A percentile compares a stretch with the other conserved stretches of the same genome.
phyloP scores from a whole-genome alignment of 2,888 invertebrate species.

The Amblyjoppa fuscipennis region DNA sequence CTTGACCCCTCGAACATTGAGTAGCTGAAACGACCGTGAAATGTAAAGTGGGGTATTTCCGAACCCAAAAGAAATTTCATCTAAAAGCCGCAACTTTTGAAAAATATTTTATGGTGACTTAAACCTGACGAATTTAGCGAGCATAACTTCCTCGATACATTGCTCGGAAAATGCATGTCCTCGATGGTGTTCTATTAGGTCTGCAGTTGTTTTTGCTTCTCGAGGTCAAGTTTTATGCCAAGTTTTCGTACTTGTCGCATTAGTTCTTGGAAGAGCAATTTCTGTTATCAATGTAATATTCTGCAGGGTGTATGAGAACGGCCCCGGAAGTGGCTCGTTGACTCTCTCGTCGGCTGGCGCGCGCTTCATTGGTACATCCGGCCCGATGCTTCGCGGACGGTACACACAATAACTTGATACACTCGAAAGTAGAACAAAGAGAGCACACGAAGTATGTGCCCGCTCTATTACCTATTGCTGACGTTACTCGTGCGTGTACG shows the following conservation, averaged over 20 bases:
- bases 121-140: no score
- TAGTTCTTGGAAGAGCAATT: conserved; percentile 76
- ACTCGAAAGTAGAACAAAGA: conserved; percentile 78
- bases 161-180: no score
- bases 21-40: background rate
- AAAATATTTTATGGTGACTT: no score
- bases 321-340: conserved; percentile 84
- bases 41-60: no score
- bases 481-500: background rate
- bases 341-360: conserved; percentile 77
- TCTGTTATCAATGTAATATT: conserved; percentile 82
- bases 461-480: conserved; percentile 25
- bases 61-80: no score
- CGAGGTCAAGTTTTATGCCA: no score
- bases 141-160: no score
- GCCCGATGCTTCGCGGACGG: conserved; percentile 76
- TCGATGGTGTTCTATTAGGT: no score
- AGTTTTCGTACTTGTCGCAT: conserved; percentile 28
- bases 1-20: background rate
- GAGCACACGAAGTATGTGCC: conserved; percentile 22
- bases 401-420: conserved; percentile 80
- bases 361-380: conserved; percentile 84
- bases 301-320: conserved; percentile 73
- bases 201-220: no score
- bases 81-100: no score